Conservation (phyloP, 2,113 vertebrate species). For the Actenoides lindsayi region DNA sequence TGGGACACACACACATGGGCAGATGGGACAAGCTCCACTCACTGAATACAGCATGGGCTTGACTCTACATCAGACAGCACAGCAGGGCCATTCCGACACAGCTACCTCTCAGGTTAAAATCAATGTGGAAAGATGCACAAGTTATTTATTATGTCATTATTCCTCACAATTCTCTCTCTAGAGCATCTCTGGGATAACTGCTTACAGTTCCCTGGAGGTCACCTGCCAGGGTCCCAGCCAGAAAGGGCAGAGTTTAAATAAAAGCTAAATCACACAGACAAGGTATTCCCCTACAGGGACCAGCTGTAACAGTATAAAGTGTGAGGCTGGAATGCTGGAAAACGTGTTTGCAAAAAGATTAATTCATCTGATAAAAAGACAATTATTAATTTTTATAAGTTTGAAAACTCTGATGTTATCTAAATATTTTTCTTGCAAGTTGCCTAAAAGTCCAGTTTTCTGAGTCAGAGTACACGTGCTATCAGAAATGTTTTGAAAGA, state of each 20-base stretch:
- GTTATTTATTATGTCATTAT: not conserved
- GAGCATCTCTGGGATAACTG: not conserved
- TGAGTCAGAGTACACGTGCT: rapidly evolving
- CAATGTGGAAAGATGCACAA: not conserved
- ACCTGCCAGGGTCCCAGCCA: not conserved
- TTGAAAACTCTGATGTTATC: not conserved
- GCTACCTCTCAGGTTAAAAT: not conserved
- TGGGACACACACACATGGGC: not conserved
- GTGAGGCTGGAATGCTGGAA: not conserved
- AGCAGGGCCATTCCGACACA: rapidly evolving
- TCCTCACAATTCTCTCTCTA: not conserved
- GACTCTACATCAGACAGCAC: rapidly evolving
- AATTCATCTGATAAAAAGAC: not conserved
- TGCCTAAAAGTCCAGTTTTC: not conserved
- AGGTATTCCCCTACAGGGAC: rapidly evolving
- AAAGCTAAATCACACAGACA: not conserved
- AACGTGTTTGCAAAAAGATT: not conserved
- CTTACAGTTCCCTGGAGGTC: not conserved
- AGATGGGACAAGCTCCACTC: not conserved
- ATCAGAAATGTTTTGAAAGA: not conserved
- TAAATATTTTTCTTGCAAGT: not conserved
- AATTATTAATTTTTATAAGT: not conserved
- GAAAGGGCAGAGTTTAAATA: not conserved
- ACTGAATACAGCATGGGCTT: not conserved
- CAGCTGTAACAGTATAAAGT: not conserved